Base-by-base conservation (phyloP, 2,113 vertebrate species). In the Silurus meridionalis region DNA sequence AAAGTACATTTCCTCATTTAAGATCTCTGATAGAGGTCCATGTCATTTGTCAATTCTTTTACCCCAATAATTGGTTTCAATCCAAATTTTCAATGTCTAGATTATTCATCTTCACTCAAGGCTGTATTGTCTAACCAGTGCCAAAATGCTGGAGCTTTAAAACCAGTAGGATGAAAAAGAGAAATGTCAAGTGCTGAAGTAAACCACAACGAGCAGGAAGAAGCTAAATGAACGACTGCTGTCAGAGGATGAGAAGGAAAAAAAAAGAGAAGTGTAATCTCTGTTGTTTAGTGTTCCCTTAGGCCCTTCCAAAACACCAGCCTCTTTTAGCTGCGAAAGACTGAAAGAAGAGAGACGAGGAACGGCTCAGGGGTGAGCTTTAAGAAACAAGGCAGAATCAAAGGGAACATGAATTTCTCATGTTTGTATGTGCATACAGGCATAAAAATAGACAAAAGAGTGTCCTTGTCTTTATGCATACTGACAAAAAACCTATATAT, bases 251-350 rank as follows among this genome's bases (percentile, higher is more conserved):
- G 89, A 93, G 37, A 37, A 37, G 2, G 37, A 93, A 93, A 89
- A n/a, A 84, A 75, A 78, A 53, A 64, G 85, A 87, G 82, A 64
- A 88, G 74, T 72, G 89, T 92, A 93, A 93, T 93, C 87, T 86
- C 90, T 90, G 90, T 94, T 93, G 91, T 93, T 93, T 92, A 87
- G 89, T 85, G 89, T 87, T 91, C 74, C 92, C 91, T 88, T 61
- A 91, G 92, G 88, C 87, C 91, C 87, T 82, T 79, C 82, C 82
- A 87, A 92, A 93, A 93, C 90, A 93, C 93, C 90, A 91, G 91
- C 72, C 60, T 85, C 90, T 93, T 94, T 92, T 93, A 92, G 92
- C 91, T 92, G 92, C 91, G 92, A 92, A 90, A 92, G 89, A 72
- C 83, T 71, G 25, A 82, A 37, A 82, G 46, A 81, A 92, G 90